Conservation (phyloP, 64 coral and sea anemone species). For the Platygyra sinensis region DNA sequence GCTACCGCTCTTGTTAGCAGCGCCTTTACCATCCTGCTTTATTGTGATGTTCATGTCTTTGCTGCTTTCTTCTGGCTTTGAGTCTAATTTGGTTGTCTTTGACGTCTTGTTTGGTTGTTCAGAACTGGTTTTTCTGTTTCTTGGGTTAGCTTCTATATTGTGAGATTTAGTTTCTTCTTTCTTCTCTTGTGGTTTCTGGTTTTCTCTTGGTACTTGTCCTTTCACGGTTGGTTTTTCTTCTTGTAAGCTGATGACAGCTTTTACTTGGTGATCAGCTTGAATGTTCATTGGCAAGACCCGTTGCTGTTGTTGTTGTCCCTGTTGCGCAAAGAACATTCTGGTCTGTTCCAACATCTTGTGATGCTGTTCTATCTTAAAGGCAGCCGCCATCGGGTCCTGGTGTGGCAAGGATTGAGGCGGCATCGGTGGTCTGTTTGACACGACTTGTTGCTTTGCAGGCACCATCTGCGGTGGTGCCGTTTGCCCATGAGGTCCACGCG, state of each 20-base stretch:
- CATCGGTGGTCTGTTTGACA: slow-evolving; percentile 22
- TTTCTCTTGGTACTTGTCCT: slow-evolving; percentile 26
- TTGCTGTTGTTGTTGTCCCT: slow-evolving; percentile 26
- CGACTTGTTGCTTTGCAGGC: slow-evolving; percentile 46
- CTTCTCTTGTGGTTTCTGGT: slow-evolving; percentile 54
- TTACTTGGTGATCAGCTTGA: slow-evolving; percentile 46
- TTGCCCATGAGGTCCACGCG: slow-evolving; percentile 32
- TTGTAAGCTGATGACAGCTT: neutral
- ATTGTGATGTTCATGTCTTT: slow-evolving; percentile 33
- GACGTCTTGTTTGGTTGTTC: slow-evolving; percentile 55
- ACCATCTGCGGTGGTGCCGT: slow-evolving; percentile 41
- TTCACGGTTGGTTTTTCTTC: slow-evolving; percentile 29
- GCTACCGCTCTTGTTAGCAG: slow-evolving; percentile 30
- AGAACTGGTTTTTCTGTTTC: slow-evolving; percentile 50
- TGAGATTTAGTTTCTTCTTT: slow-evolving; percentile 70
- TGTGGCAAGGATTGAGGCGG: slow-evolving; percentile 14
- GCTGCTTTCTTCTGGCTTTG: slow-evolving; percentile 59
- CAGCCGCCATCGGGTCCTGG: slow-evolving; percentile 19
- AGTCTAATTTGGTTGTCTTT: slow-evolving; percentile 66
- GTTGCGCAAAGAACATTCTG: slow-evolving; percentile 72
- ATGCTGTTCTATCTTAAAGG: slow-evolving; percentile 78
- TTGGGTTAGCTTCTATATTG: slow-evolving; percentile 45
- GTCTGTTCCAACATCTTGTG: slow-evolving; percentile 94
- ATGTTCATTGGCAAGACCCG: neutral
- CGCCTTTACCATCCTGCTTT: slow-evolving; percentile 57